Conservation (phyloP, 2,113 vertebrate genomes). For the Raja brachyura region DNA sequence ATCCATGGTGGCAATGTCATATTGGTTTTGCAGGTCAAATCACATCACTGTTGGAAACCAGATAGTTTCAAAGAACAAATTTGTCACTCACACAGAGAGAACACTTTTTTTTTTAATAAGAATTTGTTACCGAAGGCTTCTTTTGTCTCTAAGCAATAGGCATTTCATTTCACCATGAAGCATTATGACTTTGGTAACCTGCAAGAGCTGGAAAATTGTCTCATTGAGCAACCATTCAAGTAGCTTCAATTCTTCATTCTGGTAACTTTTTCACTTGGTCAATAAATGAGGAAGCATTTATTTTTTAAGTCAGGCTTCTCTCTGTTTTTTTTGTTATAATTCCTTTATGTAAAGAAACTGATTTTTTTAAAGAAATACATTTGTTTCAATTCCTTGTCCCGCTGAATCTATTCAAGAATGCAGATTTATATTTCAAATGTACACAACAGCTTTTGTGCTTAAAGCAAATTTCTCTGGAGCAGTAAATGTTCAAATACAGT, state of each 20-base stretch:
- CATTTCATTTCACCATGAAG: not conserved
- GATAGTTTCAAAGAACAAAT: not conserved
- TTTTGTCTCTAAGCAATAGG: not conserved
- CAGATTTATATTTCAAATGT: not conserved
- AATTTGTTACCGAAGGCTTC: not conserved
- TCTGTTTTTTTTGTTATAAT: too few relatives aligned
- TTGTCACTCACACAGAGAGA: not conserved
- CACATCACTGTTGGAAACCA: too few relatives aligned
- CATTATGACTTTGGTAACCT: not conserved
- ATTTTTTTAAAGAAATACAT: not conserved
- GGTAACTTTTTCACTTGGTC: constrained; percentile 5
- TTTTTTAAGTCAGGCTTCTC: not conserved
- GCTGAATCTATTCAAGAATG: not conserved
- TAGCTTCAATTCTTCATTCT: not conserved
- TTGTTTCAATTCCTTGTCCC: not conserved
- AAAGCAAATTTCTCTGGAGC: not conserved
- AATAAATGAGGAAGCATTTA: not conserved
- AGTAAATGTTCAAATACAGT: not conserved
- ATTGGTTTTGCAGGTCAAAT: too few relatives aligned
- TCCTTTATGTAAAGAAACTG: too few relatives aligned
- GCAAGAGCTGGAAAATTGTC: not conserved
- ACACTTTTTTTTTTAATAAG: not conserved
- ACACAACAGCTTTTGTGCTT: not conserved
- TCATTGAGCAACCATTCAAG: not conserved
- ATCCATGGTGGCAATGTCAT: too few relatives aligned